These are phyloP conservation scores for Drosophila parthenogenetica DNA, from an alignment of 2,888 invertebrate species.

Conservation along the genomic window DNA sequence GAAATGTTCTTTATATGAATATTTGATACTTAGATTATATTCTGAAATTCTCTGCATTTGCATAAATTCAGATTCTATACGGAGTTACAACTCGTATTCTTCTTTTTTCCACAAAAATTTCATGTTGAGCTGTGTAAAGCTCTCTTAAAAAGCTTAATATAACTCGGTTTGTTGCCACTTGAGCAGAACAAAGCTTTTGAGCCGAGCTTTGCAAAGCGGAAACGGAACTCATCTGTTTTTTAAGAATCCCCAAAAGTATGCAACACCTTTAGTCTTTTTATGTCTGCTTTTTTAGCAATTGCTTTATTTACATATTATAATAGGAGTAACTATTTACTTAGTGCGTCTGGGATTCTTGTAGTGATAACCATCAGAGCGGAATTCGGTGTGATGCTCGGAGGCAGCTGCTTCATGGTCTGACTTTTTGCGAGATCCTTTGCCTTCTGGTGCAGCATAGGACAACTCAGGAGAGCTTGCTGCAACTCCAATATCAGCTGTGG, in stretches of 20 bases:
- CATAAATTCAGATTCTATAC: too few species aligned
- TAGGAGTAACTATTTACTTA: constrained; percentile 11
- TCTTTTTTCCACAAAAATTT: neutral
- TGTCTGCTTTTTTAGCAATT: constrained; percentile 68
- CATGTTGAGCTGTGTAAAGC: constrained; percentile 42
- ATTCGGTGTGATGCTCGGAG: constrained; percentile 48
- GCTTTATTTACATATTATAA: constrained; percentile 34
- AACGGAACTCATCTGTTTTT: constrained; percentile 22
- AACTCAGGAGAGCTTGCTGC: constrained; percentile 56
- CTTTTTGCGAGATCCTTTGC: constrained; percentile 27
- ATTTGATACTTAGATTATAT: too few species aligned
- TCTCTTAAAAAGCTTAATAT: constrained; percentile 14
- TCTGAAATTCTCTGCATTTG: neutral
- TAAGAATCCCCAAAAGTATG: constrained; percentile 40
- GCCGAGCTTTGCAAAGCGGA: constrained; percentile 41
- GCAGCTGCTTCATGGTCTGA: constrained; percentile 41
- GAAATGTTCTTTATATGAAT: neutral
- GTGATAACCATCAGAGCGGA: constrained; percentile 69
- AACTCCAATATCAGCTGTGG: constrained; percentile 39
- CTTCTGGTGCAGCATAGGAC: constrained; percentile 50
- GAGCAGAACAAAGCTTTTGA: constrained; percentile 24
- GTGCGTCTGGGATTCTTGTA: constrained; percentile 64
- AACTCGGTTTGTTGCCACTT: neutral
- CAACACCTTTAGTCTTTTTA: constrained; percentile 6
- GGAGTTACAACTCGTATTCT: too few species aligned